Conservation (phyloP, 2,888 invertebrate genomes). For the Orthonevra nobilis region DNA sequence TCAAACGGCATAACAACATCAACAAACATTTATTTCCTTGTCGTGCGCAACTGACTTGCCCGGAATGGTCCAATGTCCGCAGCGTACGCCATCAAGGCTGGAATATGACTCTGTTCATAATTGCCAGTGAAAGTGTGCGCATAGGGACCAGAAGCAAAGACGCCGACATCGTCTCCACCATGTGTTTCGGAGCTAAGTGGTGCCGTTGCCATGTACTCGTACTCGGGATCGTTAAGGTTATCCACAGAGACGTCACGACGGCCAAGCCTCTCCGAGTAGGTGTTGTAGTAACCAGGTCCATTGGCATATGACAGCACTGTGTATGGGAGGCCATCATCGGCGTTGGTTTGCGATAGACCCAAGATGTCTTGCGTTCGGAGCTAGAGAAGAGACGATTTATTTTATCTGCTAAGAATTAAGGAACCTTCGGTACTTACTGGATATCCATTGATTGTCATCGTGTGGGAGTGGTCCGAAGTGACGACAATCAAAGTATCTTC, state of each 20-base stretch:
- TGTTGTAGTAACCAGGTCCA: slow-evolving; percentile 84
- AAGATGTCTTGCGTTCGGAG: slow-evolving; percentile 83
- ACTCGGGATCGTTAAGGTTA: slow-evolving; percentile 73
- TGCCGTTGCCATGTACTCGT: slow-evolving; percentile 83
- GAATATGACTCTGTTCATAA: slow-evolving; percentile 89
- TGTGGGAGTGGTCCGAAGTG: slow-evolving; percentile 91
- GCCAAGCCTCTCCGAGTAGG: slow-evolving; percentile 72
- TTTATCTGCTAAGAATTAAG: too few species aligned
- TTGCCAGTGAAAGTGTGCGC: slow-evolving; percentile 89
- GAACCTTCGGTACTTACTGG: slow-evolving; percentile 81
- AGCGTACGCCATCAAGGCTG: slow-evolving; percentile 87
- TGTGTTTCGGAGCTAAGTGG: slow-evolving; percentile 86
- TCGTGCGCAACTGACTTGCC: too few species aligned
- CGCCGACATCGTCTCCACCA: slow-evolving; percentile 89
- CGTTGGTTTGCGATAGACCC: slow-evolving; percentile 80
- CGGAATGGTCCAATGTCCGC: slow-evolving; percentile 84
- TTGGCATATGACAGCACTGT: slow-evolving; percentile 88
- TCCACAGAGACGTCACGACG: slow-evolving; percentile 73
- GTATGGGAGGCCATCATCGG: slow-evolving; percentile 84
- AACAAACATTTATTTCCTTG: too few species aligned
- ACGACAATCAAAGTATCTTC: slow-evolving; percentile 91
- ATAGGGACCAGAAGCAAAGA: slow-evolving; percentile 89
- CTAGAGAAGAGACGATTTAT: slow-evolving; percentile 61
- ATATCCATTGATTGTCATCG: slow-evolving; percentile 89
- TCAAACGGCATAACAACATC: too few species aligned